These are phyloP conservation scores for Hycleus phaleratus DNA, from an alignment of 1,140 invertebrate species.

Conservation along the genomic window DNA sequence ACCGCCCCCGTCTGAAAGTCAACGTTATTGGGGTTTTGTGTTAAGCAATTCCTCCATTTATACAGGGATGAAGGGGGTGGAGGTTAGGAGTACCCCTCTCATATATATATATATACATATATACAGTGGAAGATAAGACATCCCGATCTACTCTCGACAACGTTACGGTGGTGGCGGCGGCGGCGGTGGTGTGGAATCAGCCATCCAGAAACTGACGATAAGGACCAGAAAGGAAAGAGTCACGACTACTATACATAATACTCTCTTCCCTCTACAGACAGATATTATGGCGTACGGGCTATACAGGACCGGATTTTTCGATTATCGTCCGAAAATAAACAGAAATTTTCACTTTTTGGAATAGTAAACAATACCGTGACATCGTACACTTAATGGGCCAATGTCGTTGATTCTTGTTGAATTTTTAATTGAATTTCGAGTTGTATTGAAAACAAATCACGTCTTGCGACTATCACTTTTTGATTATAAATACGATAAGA, in stretches of 20 bases:
- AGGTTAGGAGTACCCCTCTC: too few relatives aligned
- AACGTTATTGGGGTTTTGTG: too few relatives aligned
- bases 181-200: conserved; percentile 32
- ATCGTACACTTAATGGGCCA: conserved; percentile 13
- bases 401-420: conserved; percentile 3
- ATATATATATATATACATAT: too few relatives aligned
- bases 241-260: background rate
- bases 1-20: too few relatives aligned
- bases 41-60: too few relatives aligned
- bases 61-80: too few relatives aligned
- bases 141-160: conserved; percentile 27
- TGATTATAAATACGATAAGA: conserved; percentile 24
- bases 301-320: too few relatives aligned
- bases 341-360: too few relatives aligned
- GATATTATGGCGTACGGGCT: too few relatives aligned
- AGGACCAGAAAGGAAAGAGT: conserved; percentile 32
- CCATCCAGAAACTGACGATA: conserved; percentile 40
- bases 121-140: conserved; percentile 32
- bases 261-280: too few relatives aligned
- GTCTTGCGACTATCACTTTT: background rate
- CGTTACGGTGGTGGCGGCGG: too few relatives aligned
- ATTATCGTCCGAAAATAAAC: too few relatives aligned
- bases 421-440: conserved; percentile 4
- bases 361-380: background rate
- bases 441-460: conserved; percentile 5